Conservation (phyloP, 2,888 invertebrate genomes). For the Xestia c-nigrum region DNA sequence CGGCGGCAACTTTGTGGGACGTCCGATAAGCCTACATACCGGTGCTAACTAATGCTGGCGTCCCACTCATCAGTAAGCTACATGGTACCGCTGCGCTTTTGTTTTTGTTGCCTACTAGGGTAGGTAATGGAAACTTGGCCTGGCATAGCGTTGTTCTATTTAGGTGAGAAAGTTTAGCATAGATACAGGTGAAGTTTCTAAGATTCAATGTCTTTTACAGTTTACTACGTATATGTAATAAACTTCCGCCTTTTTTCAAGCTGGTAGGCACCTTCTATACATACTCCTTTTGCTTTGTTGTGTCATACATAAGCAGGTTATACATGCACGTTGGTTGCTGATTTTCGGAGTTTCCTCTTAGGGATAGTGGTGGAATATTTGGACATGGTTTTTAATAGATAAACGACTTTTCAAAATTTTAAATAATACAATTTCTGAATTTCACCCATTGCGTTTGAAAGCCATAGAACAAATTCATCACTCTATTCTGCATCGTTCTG, state of each 20-base stretch:
- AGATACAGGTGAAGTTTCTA: constrained; percentile 16
- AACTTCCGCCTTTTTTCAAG: background rate
- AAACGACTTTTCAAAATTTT: background rate
- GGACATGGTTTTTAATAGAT: background rate
- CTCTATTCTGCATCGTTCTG: too few species aligned
- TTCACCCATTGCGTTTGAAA: background rate
- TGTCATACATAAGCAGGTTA: background rate
- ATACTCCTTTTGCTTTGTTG: background rate
- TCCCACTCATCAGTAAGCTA: constrained; percentile 49
- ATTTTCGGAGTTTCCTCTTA: background rate
- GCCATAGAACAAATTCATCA: background rate
- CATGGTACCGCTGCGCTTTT: constrained; percentile 26
- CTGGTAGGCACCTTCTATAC: background rate
- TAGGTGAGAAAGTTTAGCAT: constrained; percentile 26
- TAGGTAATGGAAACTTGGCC: constrained; percentile 17
- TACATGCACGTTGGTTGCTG: background rate
- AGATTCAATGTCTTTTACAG: constrained; percentile 9
- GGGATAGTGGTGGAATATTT: background rate
- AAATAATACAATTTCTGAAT: background rate
- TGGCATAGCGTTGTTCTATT: constrained; percentile 22
- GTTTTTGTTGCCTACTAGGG: constrained; percentile 41
- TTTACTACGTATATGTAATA: background rate
- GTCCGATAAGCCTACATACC: constrained; percentile 71
- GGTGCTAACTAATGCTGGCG: constrained; percentile 65
- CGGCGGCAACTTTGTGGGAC: constrained; percentile 71